Base-by-base conservation (phyloP, 2,113 vertebrate genomes). In the Actenoides hombroni region DNA sequence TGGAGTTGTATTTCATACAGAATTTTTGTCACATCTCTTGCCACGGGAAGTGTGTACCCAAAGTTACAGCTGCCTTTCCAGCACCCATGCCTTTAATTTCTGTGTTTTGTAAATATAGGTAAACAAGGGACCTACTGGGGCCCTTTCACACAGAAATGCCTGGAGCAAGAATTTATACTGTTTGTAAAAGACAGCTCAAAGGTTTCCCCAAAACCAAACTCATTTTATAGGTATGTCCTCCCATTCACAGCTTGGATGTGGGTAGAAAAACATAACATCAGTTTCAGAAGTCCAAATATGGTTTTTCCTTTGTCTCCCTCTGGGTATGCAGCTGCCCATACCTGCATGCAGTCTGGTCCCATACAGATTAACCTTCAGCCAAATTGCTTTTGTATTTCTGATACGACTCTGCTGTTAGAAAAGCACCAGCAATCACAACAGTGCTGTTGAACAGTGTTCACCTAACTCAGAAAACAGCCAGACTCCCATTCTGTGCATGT, bases 371-470 rank as follows among this genome's bases (percentile, higher is more conserved):
- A 96, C 78, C 70, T 94, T 87, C 88, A 90, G 33, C 17, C 48
- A 87, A 88, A 95, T 90, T 83, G 48, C 26, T 87, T 91, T 82
- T 88, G 44, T 60, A 64, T 53, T 83, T 96, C 70, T 80, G 39
- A 71, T 84, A 85, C 33, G 18, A 61, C 21, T 94, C 31, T 60
- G 37, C n/a, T 60, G 46, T 73, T 82, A 60, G 39, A 68, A 89
- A 86, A 85, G 51, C 48, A 60, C 17, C 29, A 3, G 26, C 33
- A 93, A 53, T 67, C 81, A 79, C 35, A 76, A 2, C 5, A 39
- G 20, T 69, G 29, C 5, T 83, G 48, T 73, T 83, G 53, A 57
- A 73, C 71, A 60, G 21, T 46, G 57, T 59, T 92, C 56, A 44
- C 35, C 49, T 90, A 26, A 71, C 29, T 46, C 54, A n/a, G 75